These are phyloP conservation scores for Platalea minor DNA, from an alignment of 2,797 vertebrate species.

Conservation along the genomic window DNA sequence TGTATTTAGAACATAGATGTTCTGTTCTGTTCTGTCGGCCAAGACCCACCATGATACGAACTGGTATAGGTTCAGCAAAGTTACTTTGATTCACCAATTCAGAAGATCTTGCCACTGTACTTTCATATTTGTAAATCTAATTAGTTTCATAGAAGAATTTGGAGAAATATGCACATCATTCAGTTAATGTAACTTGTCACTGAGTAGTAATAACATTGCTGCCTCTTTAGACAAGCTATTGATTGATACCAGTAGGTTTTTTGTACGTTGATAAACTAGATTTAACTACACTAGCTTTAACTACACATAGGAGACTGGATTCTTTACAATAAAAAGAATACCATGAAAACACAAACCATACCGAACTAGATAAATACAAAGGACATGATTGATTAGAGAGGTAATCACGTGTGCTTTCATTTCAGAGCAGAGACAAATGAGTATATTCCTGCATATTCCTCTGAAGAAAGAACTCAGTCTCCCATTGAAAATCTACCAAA, in stretches of 20 bases:
- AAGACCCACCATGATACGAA: background rate
- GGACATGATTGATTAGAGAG: slow-evolving; percentile 36
- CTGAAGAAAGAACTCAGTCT: slow-evolving; percentile 47
- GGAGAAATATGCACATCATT: background rate
- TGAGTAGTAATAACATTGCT: background rate
- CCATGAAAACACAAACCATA: background rate
- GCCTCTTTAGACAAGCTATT: background rate
- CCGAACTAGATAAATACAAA: slow-evolving; percentile 8
- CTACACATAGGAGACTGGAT: background rate
- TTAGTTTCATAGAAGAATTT: background rate
- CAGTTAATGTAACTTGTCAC: background rate
- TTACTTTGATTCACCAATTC: background rate
- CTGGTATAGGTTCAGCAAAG: background rate
- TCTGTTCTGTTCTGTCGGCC: background rate
- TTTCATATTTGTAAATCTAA: background rate
- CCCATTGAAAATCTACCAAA: slow-evolving; percentile 34
- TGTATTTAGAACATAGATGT: background rate
- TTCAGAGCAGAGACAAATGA: slow-evolving; percentile 64
- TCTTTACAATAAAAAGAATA: slow-evolving; percentile 20
- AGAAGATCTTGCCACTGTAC: background rate
- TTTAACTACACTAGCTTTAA: background rate
- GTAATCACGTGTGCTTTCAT: slow-evolving; percentile 31
- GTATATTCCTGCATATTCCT: slow-evolving; percentile 29
- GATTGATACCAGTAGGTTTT: background rate
- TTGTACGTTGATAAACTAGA: background rate